Evolutionary conservation across 2,888 invertebrate genomes (phyloP).

Genomic region (Phortica okadai): DNA sequence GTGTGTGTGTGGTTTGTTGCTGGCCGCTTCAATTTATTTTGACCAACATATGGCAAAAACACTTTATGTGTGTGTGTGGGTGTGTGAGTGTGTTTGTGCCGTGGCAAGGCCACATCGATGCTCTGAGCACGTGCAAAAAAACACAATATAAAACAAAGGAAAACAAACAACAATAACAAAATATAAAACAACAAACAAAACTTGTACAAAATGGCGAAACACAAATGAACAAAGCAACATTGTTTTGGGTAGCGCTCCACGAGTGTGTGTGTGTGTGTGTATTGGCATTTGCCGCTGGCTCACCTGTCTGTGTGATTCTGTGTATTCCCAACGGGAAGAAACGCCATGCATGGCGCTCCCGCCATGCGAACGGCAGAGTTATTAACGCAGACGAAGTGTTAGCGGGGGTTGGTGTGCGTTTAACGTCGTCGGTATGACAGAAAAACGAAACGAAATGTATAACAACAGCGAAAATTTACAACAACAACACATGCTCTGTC

Average conservation of each 20-base stretch:
- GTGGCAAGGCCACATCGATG: slow-evolving; percentile 30
- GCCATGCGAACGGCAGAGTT: too few relatives aligned
- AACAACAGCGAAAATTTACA: too few relatives aligned
- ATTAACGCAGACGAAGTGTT: too few relatives aligned
- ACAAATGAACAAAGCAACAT: slow-evolving; percentile 45
- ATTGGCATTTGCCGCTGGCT: background rate
- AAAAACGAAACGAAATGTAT: too few relatives aligned
- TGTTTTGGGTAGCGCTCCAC: slow-evolving; percentile 55
- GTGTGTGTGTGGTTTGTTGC: slow-evolving; percentile 55
- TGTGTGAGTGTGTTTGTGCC: background rate
- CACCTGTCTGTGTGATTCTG: too few relatives aligned
- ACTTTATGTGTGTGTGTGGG: slow-evolving; percentile 20
- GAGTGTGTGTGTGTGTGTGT: slow-evolving; percentile 35
- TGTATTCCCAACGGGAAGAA: too few relatives aligned
- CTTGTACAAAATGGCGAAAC: background rate
- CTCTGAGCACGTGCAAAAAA: slow-evolving; percentile 25
- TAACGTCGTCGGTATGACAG: background rate
- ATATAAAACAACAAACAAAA: background rate
- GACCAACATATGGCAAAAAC: slow-evolving; percentile 64
- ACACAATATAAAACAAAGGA: too few relatives aligned
- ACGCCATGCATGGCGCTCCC: too few relatives aligned
- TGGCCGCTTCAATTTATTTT: slow-evolving; percentile 68
- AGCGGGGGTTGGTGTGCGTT: slow-evolving; percentile 8
- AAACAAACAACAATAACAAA: slow-evolving; percentile 37
- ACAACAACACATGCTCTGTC: too few relatives aligned